Percentiles rank a stretch among this genome's conserved stretches.
Evolutionary conservation across 2,113 vertebrate species (phyloP).

Genomic region (Empidonax traillii): DNA sequence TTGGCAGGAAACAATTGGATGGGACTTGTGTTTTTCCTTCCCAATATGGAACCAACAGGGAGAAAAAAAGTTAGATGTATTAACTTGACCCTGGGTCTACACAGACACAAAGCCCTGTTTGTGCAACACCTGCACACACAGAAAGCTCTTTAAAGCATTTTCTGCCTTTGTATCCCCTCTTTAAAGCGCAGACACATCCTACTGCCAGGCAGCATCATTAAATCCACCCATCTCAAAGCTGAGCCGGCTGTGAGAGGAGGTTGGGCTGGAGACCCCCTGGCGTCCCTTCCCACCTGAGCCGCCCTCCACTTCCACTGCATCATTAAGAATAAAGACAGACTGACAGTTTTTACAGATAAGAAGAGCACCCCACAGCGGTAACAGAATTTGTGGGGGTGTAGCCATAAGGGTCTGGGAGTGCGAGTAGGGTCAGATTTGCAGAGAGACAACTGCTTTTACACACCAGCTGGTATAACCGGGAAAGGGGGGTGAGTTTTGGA

Average conservation of each 20-base stretch:
- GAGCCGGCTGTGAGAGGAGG: not conserved
- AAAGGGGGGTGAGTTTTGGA: not conserved
- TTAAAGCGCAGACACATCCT: not conserved
- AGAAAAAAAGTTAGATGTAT: not conserved
- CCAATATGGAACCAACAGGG: not conserved
- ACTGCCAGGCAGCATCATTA: not conserved
- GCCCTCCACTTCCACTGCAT: not conserved
- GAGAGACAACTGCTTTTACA: not conserved
- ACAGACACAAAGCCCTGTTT: not conserved
- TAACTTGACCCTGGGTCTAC: not conserved
- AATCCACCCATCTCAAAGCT: not conserved
- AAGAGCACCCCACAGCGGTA: fast-evolving
- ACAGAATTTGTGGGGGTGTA: not conserved
- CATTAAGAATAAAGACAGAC: not conserved
- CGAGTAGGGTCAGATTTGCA: not conserved
- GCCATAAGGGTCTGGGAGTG: fast-evolving
- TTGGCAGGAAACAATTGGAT: not conserved
- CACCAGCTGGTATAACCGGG: fast-evolving
- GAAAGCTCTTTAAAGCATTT: not conserved
- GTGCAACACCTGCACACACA: not conserved
- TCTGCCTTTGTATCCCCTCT: not conserved
- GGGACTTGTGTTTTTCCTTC: not conserved
- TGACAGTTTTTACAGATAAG: not conserved
- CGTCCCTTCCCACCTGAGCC: not conserved
- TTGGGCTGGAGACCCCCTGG: not conserved